These are phyloP conservation scores for Thryonomys swinderianus DNA, from an alignment of 2,113 vertebrate genomes.

Conservation along the genomic window DNA sequence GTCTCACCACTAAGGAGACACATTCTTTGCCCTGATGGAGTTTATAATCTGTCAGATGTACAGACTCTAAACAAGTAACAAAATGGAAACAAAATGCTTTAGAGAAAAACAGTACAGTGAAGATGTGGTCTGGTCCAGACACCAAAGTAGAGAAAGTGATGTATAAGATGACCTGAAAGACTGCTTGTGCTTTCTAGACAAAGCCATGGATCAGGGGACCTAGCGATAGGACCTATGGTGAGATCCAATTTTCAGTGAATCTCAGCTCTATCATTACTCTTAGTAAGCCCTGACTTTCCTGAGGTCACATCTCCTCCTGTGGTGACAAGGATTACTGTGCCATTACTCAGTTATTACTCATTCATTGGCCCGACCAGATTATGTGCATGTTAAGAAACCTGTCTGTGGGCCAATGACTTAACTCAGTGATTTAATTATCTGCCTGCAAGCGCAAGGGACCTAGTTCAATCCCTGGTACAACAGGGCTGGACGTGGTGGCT, in stretches of 20 bases:
- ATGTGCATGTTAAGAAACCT: background rate
- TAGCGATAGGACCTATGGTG: fast-evolving
- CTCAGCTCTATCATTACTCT: background rate
- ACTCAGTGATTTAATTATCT: too few species aligned
- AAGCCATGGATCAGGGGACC: background rate
- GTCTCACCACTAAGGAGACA: background rate
- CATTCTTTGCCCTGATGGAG: background rate
- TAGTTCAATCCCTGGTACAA: too few species aligned
- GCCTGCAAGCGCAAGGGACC: too few species aligned
- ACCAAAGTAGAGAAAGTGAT: background rate
- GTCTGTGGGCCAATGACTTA: too few species aligned
- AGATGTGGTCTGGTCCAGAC: background rate
- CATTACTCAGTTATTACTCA: background rate
- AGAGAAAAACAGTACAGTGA: background rate
- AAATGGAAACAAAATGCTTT: background rate
- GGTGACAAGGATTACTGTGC: background rate
- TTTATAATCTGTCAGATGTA: background rate
- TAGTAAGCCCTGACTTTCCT: background rate
- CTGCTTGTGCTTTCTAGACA: background rate
- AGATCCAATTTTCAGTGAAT: background rate
- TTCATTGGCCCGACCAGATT: background rate
- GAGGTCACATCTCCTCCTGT: background rate
- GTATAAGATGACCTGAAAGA: background rate
- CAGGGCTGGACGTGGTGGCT: too few species aligned
- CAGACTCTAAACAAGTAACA: constrained; percentile 22